Evolutionary conservation across 2,888 invertebrate species (phyloP).

Genomic region (Lasioglossum figueresi): DNA sequence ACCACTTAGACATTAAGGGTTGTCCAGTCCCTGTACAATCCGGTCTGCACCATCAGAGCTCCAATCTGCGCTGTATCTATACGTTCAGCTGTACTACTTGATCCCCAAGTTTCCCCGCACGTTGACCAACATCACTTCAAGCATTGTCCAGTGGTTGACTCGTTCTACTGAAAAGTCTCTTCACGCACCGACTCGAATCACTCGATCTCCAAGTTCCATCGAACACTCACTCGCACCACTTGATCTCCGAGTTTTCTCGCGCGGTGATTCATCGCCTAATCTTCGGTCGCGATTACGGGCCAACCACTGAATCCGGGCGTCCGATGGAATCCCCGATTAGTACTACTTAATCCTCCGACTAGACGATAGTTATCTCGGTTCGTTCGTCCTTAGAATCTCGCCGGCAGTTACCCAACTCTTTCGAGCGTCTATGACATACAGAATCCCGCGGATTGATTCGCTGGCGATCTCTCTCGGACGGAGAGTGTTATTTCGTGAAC

Average conservation of each 20-base stretch:
- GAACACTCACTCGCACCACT: neutral
- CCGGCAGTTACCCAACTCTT: neutral
- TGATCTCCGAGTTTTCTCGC: neutral
- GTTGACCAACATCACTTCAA: neutral
- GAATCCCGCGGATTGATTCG: neutral
- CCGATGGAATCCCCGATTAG: neutral
- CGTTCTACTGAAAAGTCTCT: too few species aligned
- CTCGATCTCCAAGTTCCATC: neutral
- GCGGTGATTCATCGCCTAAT: neutral
- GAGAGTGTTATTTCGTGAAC: neutral
- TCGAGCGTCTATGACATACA: neutral
- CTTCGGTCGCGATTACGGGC: neutral
- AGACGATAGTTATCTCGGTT: neutral
- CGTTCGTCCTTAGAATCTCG: neutral
- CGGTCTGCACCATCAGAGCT: neutral
- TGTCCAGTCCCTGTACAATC: neutral
- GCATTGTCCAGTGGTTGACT: neutral
- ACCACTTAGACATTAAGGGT: too few species aligned
- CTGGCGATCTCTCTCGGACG: neutral
- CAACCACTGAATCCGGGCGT: neutral
- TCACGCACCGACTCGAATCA: conserved; percentile 7
- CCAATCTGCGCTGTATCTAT: neutral
- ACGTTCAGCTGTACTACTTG: neutral
- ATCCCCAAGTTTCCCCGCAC: too few species aligned
- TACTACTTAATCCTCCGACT: neutral